Base-by-base conservation (phyloP, 2,113 vertebrate species). In the Galbula dea region DNA sequence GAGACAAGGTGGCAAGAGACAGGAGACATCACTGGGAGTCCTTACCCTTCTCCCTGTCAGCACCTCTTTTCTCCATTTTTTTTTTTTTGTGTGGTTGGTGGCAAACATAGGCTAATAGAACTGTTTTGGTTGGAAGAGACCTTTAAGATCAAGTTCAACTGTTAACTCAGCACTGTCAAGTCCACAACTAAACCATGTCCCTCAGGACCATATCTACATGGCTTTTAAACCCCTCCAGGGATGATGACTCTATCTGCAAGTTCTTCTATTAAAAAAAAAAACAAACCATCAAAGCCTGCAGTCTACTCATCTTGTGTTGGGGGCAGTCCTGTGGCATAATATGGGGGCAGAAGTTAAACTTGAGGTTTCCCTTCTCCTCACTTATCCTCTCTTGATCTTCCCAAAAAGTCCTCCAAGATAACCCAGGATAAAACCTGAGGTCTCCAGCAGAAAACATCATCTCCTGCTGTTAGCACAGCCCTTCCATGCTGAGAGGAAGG, bases 251-350 rank as follows among this genome's bases (percentile, higher is more conserved):
- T 43, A 43, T 43, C 41, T 43, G 11, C 15, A 86, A 72, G 39
- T 11, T 45, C 22, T 46, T 30, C n/a, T 39, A 15, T 30, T 73
- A 14, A 61, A 39, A 52, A 29, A 43, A 4, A 24, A 26, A 34
- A 4, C 34, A 37, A 30, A 46, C 6, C 15, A 75, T 17, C 36
- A 45, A 71, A 84, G 29, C 32, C 43, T 62, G 11, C 14, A 59
- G 34, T 6, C 37, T 78, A 24, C 12, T 78, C 48, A 5, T 12
- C 22, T 10, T 26, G 7, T n/a, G 26, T 4, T n/a, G 72, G 41
- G 48, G 29, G n/a, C 22, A 19, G 9, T 37, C 45, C 15, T 1
- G 9, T 57, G 66, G 15, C 1, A 0, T 0, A 0, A 41, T 24
- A 12, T 0, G 20, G 32, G 39, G 52, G 20, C 46, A 78, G 34